Evolutionary conservation across 23 tunicate species (phyloP).

Genomic region (Trididemnum clinides): DNA sequence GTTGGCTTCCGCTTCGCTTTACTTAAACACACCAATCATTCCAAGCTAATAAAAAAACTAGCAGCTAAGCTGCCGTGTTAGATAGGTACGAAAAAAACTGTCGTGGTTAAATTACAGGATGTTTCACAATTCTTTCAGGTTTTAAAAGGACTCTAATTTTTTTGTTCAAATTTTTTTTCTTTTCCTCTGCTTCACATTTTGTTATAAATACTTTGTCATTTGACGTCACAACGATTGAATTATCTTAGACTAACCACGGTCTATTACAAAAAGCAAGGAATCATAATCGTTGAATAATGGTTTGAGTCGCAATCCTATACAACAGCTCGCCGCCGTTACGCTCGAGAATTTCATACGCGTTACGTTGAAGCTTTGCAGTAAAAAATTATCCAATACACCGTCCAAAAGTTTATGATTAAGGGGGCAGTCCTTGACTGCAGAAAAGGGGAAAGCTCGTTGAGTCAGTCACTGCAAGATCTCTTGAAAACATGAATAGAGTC

Average conservation of each 20-base stretch:
- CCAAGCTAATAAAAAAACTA: too few species aligned
- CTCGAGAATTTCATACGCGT: not conserved
- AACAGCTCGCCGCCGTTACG: not conserved
- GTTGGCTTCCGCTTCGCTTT: too few species aligned
- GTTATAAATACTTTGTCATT: conserved; percentile 7
- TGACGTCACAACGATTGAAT: not conserved
- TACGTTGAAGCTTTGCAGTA: not conserved
- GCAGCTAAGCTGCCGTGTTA: too few species aligned
- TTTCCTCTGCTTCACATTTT: not conserved
- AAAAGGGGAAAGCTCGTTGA: conserved; percentile 22
- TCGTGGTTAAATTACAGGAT: too few species aligned
- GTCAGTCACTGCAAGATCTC: conserved; percentile 10
- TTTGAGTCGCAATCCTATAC: not conserved
- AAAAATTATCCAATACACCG: conserved; percentile 21
- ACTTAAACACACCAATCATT: too few species aligned
- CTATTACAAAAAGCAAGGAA: conserved; percentile 6
- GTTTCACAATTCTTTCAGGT: not conserved
- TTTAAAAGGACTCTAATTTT: not conserved
- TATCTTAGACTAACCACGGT: not conserved
- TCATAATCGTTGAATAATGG: not conserved
- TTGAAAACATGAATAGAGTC: not conserved
- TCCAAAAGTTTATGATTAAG: conserved; percentile 17
- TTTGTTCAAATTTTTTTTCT: conserved; percentile 2
- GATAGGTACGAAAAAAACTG: too few species aligned
- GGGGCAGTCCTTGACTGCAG: conserved; percentile 15